Evolutionary conservation across 2,888 invertebrate genomes (phyloP), one percentile per base, ranked within the genome.

Genomic region (Xylocampa areola): DNA sequence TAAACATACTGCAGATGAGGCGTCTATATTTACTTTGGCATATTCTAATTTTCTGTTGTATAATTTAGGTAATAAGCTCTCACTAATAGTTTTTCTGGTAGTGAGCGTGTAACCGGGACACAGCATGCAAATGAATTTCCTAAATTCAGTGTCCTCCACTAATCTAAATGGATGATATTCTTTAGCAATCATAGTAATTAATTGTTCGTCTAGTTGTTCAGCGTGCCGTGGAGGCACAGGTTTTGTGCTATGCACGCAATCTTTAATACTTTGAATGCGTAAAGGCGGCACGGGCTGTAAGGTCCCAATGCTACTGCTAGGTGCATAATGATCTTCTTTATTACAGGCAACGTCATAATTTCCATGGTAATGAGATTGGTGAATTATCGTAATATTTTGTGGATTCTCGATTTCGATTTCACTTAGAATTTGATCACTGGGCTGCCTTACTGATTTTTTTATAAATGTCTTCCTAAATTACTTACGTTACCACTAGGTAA

Each of bases 171-270:
- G 44, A 39, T 69, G 66, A 50, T 69, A 60, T 10, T 49, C 69
- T 52, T 69, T 63, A 4, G 66, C 63, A 19, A 65, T 61, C 64
- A 68, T 59, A 43, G 17, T 50, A 8, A 63, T 33, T 29, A 52
- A 44, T 29, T 53, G 43, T 37, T 59, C 43, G 43, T 51, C 50
- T 27, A 43, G 17, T 30, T 32, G 11, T 32, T 32, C 21, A 11
- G 36, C 36, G 17, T 36, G 4, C 8, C 8, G 25, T 4, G 25
- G 25, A 4, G 25, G 25, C 6, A 25, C 6, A 7, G 25, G 25
- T 25, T 25, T 25, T 7, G 25, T 6, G 25, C 8, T 25, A 7
- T 25, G 25, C 4, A 25, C 8, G 8, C 8, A 25, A 6, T 25
- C 25, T 21, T 21, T 21, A 21, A 21, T 5, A 21, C 4, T 4